phyloP scores from a whole-genome alignment of 2,888 invertebrate species.

The Trichacis sp. region DNA sequence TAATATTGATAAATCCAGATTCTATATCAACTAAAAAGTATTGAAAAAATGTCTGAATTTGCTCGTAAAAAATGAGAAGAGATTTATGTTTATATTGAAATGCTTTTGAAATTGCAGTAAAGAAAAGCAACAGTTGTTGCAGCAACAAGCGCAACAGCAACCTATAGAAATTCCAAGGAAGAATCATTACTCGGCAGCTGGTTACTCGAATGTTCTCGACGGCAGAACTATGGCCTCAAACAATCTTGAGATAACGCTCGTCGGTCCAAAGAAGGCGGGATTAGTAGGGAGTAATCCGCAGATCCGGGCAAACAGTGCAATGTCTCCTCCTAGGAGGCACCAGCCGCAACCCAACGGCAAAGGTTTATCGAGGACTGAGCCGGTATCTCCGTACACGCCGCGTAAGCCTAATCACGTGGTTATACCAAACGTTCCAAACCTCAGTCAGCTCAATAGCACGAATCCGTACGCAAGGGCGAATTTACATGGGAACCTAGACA shows the following conservation, averaged over 20 bases:
- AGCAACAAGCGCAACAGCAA: slow-evolving; percentile 7
- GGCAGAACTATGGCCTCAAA: slow-evolving; percentile 74
- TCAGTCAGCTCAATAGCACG: slow-evolving; percentile 58
- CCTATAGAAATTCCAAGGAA: slow-evolving; percentile 52
- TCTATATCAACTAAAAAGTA: no score
- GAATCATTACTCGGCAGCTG: slow-evolving; percentile 39
- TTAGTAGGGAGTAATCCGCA: slow-evolving; percentile 48
- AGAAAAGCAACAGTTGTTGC: slow-evolving; percentile 24
- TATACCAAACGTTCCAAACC: slow-evolving; percentile 66
- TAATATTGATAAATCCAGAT: no score
- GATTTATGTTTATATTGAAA: no score
- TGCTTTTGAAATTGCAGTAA: no score
- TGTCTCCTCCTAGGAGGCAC: slow-evolving; percentile 52
- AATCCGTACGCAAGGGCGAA: slow-evolving; percentile 44
- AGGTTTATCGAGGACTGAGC: slow-evolving; percentile 70
- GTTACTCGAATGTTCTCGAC: slow-evolving; percentile 66
- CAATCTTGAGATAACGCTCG: slow-evolving; percentile 78
- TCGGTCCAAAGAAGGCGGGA: slow-evolving; percentile 68
- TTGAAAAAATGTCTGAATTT: no score
- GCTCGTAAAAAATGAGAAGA: no score
- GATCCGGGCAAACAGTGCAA: slow-evolving; percentile 38
- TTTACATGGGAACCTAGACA: slow-evolving; percentile 53
- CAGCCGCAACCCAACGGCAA: slow-evolving; percentile 73
- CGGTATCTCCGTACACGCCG: slow-evolving; percentile 63
- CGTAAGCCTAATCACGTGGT: slow-evolving; percentile 60